Conservation (phyloP, 2,797 vertebrate genomes). For the Gallinago stenura region DNA sequence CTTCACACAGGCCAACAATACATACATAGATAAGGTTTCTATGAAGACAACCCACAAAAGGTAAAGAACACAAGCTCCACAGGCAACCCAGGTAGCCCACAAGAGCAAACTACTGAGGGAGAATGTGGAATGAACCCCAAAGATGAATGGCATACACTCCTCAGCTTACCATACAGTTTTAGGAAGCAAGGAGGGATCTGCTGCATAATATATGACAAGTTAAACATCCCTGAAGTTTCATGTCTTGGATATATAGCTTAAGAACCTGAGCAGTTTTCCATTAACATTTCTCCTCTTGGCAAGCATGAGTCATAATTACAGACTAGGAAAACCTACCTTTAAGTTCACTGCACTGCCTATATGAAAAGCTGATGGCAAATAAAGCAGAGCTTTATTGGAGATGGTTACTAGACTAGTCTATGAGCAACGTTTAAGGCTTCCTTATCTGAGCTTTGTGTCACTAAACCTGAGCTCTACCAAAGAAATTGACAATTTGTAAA, state of each 20-base stretch:
- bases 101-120: background rate
- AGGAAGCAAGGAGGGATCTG: background rate
- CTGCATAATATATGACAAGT: background rate
- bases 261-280: background rate
- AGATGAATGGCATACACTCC: background rate
- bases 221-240: background rate
- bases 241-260: background rate
- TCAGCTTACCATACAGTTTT: accelerated
- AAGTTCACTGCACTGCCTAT: background rate
- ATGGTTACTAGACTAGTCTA: background rate
- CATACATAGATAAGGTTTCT: background rate
- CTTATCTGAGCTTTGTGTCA: background rate
- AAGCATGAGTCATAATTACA: background rate
- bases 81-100: background rate
- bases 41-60: background rate
- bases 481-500: background rate
- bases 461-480: background rate
- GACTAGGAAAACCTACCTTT: background rate
- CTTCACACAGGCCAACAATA: background rate
- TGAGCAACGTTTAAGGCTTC: background rate
- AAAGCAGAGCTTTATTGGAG: accelerated
- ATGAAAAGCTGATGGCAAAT: background rate
- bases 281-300: background rate
- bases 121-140: background rate
- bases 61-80: background rate